Evolutionary conservation across 2,113 vertebrate genomes (phyloP).

Genomic region (Clarias magur): DNA sequence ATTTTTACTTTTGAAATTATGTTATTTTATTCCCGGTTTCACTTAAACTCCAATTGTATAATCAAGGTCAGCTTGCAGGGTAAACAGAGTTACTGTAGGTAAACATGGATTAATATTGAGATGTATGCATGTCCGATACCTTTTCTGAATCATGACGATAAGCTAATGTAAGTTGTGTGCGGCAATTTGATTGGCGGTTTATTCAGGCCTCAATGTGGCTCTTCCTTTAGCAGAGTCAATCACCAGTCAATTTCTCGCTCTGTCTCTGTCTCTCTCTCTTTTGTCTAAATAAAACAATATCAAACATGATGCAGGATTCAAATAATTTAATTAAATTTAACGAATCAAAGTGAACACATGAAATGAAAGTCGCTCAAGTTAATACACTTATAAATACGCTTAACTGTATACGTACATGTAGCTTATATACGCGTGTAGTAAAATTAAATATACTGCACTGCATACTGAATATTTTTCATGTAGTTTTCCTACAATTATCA

Average conservation of each 20-base stretch:
- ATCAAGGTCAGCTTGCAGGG: neutral
- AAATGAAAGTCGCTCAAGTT: too few relatives aligned
- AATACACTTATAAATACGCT: neutral
- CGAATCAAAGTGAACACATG: neutral
- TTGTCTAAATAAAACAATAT: neutral
- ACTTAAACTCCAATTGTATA: neutral
- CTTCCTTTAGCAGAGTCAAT: neutral
- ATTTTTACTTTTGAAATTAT: too few relatives aligned
- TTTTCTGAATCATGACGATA: neutral
- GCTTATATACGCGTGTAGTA: neutral
- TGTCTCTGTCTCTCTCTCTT: neutral
- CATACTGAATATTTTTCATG: neutral
- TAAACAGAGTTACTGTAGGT: neutral
- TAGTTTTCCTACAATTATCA: neutral
- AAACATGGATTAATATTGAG: neutral
- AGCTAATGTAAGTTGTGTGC: neutral
- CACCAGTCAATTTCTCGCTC: neutral
- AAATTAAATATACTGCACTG: neutral
- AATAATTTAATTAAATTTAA: neutral
- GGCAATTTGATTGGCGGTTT: neutral
- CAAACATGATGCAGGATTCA: neutral
- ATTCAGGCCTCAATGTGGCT: neutral
- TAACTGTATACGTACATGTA: neutral
- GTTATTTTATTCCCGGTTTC: too few relatives aligned
- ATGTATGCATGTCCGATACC: neutral